phyloP scores from a whole-genome alignment of 2,888 invertebrate genomes.

The Meghimatium bilineatum region DNA sequence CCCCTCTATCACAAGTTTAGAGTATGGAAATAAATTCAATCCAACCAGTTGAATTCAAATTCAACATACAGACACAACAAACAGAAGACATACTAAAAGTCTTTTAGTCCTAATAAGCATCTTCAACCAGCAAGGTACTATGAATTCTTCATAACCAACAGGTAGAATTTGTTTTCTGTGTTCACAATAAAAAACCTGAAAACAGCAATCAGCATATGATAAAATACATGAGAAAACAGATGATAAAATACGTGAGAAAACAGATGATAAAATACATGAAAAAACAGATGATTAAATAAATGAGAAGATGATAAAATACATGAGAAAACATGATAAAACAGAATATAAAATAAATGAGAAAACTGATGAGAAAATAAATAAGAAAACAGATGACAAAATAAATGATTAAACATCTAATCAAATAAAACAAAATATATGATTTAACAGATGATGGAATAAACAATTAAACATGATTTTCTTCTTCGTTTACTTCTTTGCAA shows the following conservation, averaged over 20 bases:
- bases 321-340: too few species aligned
- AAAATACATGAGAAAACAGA: background rate
- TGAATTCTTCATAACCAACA: constrained; percentile 71
- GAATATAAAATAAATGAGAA: too few species aligned
- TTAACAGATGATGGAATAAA: background rate
- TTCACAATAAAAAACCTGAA: constrained; percentile 78
- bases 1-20: background rate
- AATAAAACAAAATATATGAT: constrained; percentile 72
- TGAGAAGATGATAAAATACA: background rate
- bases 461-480: background rate
- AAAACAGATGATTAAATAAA: background rate
- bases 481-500: too few species aligned
- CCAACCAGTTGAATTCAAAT: too few species aligned
- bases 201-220: background rate
- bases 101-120: constrained; percentile 71
- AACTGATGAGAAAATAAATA: too few species aligned
- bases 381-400: too few species aligned
- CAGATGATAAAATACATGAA: background rate
- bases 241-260: background rate
- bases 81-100: constrained; percentile 60
- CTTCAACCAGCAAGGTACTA: constrained; percentile 74
- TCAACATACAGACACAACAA: background rate
- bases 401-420: too few species aligned
- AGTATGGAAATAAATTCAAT: too few species aligned
- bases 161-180: constrained; percentile 76